Conservation (phyloP, 2,888 invertebrate species). For the Pollenia labialis region DNA sequence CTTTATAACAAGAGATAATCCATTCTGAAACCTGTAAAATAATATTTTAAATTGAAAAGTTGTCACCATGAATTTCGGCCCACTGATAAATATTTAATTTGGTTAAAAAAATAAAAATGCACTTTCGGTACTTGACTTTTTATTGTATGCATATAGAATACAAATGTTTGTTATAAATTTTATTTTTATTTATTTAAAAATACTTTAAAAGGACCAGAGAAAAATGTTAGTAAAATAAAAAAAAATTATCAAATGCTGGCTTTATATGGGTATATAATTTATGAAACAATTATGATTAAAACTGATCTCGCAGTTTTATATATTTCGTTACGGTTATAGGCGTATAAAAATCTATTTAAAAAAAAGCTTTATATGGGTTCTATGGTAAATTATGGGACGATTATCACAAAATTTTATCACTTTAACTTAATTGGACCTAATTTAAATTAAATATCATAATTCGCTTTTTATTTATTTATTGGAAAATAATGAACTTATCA, state of each 20-base stretch:
- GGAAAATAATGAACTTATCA: too few relatives aligned
- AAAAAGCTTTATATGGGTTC: too few relatives aligned
- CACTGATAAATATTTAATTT: constrained; percentile 61
- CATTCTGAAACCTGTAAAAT: constrained; percentile 66
- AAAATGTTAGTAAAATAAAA: constrained; percentile 24
- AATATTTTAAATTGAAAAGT: constrained; percentile 72
- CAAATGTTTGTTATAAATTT: constrained; percentile 45
- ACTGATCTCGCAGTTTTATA: too few relatives aligned
- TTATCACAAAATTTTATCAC: too few relatives aligned
- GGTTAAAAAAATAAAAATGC: constrained; percentile 48
- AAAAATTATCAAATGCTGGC: too few relatives aligned
- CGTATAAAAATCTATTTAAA: too few relatives aligned
- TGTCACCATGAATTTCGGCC: constrained; percentile 70
- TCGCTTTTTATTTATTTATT: too few relatives aligned
- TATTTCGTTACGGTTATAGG: too few relatives aligned
- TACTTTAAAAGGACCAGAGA: background rate
- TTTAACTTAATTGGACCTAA: too few relatives aligned
- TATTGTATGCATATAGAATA: constrained; percentile 14
- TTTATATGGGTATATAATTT: background rate
- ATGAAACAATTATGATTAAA: too few relatives aligned
- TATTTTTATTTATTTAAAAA: constrained; percentile 12
- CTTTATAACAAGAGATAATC: constrained; percentile 61
- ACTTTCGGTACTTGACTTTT: constrained; percentile 25
- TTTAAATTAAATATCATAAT: too few relatives aligned
- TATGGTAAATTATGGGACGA: too few relatives aligned